Conservation (phyloP, 2,888 invertebrate species). For the Conus canariensis region DNA sequence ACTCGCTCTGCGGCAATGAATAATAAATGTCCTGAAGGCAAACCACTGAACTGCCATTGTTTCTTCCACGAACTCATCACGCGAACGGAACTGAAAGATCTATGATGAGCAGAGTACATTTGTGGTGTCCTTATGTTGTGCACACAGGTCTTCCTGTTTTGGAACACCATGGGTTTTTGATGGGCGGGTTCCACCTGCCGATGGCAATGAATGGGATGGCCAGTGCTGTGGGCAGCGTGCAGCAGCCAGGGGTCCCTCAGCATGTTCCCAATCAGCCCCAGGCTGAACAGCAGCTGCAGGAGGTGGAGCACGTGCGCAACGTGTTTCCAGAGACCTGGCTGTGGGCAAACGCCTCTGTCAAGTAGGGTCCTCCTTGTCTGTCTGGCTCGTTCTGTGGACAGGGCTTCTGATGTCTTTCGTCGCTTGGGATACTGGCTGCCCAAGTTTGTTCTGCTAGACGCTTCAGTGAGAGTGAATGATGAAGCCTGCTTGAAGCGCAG, state of each 20-base stretch:
- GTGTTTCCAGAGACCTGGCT: constrained; percentile 58
- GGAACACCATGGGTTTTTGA: neutral
- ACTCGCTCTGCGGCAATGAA: no score
- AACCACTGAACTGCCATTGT: no score
- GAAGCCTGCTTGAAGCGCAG: no score
- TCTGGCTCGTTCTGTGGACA: neutral
- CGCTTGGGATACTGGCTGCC: neutral
- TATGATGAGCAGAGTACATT: neutral
- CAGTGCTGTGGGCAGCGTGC: neutral
- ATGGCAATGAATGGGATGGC: neutral
- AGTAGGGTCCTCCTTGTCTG: constrained; percentile 46
- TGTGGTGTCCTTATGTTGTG: neutral
- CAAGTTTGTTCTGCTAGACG: no score
- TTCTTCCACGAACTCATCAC: no score
- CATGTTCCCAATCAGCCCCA: constrained; percentile 4
- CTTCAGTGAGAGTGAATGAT: no score
- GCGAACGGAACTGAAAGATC: no score
- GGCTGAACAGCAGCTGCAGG: constrained; percentile 9
- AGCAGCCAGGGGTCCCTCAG: neutral
- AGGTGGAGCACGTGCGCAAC: constrained; percentile 40
- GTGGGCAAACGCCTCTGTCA: constrained; percentile 47
- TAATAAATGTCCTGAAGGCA: no score
- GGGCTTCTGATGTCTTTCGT: neutral
- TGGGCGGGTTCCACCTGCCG: neutral
- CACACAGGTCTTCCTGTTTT: neutral